Conservation (phyloP, 2,888 invertebrate genomes). For the Ornithoptera alexandrae region DNA sequence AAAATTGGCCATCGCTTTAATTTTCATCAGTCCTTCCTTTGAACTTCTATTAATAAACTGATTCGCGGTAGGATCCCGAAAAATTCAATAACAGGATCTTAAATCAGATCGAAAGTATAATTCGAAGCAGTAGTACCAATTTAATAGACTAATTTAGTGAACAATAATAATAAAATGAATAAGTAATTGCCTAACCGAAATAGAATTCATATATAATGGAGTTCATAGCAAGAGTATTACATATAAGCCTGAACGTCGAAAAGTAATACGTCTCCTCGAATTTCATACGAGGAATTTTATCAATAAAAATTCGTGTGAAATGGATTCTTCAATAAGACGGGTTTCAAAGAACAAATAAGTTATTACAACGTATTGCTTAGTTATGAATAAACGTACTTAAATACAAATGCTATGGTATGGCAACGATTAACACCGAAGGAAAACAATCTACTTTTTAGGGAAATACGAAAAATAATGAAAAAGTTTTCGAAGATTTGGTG, state of each 20-base stretch:
- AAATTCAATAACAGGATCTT: slow-evolving; percentile 27
- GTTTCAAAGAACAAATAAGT: too few relatives aligned
- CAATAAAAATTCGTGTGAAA: too few relatives aligned
- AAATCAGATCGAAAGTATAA: slow-evolving; percentile 23
- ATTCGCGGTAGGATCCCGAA: slow-evolving; percentile 7
- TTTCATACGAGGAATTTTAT: too few relatives aligned
- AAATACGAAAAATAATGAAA: too few relatives aligned
- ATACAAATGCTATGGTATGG: too few relatives aligned
- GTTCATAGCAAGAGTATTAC: not conserved
- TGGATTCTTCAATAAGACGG: too few relatives aligned
- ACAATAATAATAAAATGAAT: slow-evolving; percentile 16
- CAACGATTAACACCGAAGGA: too few relatives aligned
- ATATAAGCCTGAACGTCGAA: not conserved
- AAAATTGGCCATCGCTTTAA: not conserved
- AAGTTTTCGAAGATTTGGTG: too few relatives aligned
- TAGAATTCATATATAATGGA: not conserved
- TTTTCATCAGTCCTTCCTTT: not conserved
- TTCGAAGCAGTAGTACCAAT: slow-evolving; percentile 14
- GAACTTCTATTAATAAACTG: slow-evolving; percentile 25
- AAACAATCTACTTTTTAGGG: too few relatives aligned
- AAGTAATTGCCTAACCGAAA: slow-evolving; percentile 16
- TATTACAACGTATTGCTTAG: too few relatives aligned
- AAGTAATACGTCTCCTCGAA: too few relatives aligned
- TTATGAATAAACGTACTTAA: too few relatives aligned
- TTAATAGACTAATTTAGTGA: slow-evolving; percentile 19